Evolutionary conservation across 2,888 invertebrate genomes (phyloP).

Genomic region (Limnephilus rhombicus): DNA sequence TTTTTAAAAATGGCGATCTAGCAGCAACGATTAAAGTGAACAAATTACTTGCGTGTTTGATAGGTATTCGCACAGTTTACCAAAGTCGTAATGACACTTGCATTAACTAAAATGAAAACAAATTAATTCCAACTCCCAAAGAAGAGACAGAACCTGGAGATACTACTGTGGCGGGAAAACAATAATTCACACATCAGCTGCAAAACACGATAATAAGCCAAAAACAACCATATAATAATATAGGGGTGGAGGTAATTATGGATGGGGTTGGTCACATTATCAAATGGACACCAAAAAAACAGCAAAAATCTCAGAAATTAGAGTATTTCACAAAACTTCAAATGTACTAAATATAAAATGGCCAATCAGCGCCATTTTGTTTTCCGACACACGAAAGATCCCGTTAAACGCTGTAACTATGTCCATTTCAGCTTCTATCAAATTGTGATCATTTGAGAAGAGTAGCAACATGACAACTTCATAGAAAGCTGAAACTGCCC

Average conservation of each 20-base stretch:
- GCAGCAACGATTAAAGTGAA: too few relatives aligned
- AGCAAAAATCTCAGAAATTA: not conserved
- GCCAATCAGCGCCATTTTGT: too few relatives aligned
- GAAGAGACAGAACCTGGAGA: constrained; percentile 64
- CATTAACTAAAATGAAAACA: constrained; percentile 31
- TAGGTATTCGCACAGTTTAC: not conserved
- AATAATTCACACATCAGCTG: constrained; percentile 15
- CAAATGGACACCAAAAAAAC: not conserved
- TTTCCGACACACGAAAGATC: too few relatives aligned
- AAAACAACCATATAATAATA: constrained; percentile 45
- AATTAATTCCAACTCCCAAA: constrained; percentile 62
- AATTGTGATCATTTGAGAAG: too few relatives aligned
- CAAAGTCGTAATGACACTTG: not conserved
- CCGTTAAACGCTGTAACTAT: too few relatives aligned
- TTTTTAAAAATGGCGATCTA: too few relatives aligned
- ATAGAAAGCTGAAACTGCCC: too few relatives aligned
- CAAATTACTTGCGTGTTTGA: not conserved
- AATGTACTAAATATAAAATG: too few relatives aligned
- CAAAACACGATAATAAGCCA: constrained; percentile 55
- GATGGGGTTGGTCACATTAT: not conserved
- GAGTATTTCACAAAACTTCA: too few relatives aligned
- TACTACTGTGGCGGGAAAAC: not conserved
- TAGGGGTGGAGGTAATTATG: not conserved
- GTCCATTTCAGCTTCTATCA: too few relatives aligned
- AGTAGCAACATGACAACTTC: too few relatives aligned